A percentile compares a stretch with the other conserved stretches of the same genome.
phyloP scores from a whole-genome alignment of 1,140 invertebrate species.

The Solenopsis fugax region DNA sequence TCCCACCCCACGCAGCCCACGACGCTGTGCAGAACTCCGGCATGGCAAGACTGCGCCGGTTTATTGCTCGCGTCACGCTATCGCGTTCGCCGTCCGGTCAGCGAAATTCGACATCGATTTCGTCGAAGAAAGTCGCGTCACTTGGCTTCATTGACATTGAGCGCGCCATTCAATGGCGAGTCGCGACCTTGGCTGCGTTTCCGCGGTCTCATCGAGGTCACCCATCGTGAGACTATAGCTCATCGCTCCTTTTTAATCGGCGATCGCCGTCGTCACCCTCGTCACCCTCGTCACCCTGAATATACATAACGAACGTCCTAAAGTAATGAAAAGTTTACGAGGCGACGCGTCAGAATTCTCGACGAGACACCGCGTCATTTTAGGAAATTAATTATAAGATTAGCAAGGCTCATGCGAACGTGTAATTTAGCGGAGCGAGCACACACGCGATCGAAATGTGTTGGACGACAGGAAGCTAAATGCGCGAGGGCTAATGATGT shows the following conservation, averaged over 20 bases:
- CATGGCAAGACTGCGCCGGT: conserved; percentile 50
- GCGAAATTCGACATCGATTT: conserved; percentile 75
- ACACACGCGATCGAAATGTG: conserved; percentile 58
- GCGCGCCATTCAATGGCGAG: conserved; percentile 18
- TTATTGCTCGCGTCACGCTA: conserved; percentile 75
- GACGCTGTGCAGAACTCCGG: conserved; percentile 32
- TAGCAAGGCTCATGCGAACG: conserved; percentile 16
- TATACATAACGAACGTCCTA: not conserved
- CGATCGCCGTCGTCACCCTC: not conserved
- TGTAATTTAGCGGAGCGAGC: conserved; percentile 53
- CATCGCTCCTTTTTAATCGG: not conserved
- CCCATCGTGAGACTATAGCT: not conserved
- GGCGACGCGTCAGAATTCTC: conserved; percentile 28
- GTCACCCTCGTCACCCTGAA: not conserved
- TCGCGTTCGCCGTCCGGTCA: conserved; percentile 10
- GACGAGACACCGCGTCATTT: conserved; percentile 11
- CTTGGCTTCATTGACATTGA: conserved; percentile 46
- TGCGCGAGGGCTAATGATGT: conserved; percentile 36
- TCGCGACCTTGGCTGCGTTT: conserved; percentile 40
- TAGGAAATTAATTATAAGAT: conserved; percentile 64
- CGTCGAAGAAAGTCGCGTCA: conserved; percentile 33
- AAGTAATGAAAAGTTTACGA: not conserved
- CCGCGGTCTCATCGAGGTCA: conserved; percentile 10
- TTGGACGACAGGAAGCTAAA: conserved; percentile 53
- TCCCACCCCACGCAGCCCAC: conserved; percentile 51